Evolutionary conservation across 2,888 invertebrate species (phyloP), one percentile per base, ranked within the genome.

Genomic region (Athalia circularis): DNA sequence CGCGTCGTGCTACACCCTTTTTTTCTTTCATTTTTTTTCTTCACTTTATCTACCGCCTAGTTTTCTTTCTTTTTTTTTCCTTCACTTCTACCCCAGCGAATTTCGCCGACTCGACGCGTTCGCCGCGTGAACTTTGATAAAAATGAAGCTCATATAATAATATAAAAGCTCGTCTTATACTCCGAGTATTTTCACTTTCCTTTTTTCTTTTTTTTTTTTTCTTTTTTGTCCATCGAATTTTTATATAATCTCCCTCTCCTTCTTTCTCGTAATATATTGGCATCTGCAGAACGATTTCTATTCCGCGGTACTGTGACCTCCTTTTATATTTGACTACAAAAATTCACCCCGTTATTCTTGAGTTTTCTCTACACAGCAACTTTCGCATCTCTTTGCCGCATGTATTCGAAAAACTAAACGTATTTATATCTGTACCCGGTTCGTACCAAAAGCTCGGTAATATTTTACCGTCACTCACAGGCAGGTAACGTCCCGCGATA

Each of bases 401-500:
- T 57, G 57, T 9, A 45, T 59, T 57, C 11, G 29, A 6, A 57
- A 57, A 70, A 9, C 8, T 70, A 70, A 57, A 70, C 59, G 59
- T 59, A 72, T 59, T 59, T 72, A 72, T 59, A 59, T 52, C 57
- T 47, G 59, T 52, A 72, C 13, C 47, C 48, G 48, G 65, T 65
- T 65, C 47, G 13, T n/a, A 54, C 64, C 6, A 13, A 29, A 68
- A 52, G 52, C 54, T 54, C 54, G n/a, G 47, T 54, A 68, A 72
- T 72, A 72, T 59, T 72, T 72, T 59, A 72, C 57, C 72, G 72
- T 72, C 72, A 29, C 29, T 29, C 29, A 72, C 57, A 47, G n/a
- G 57, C 72, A 72, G 72, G 72, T 59, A 59, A 72, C 59, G 72
- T 72, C 72, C 72, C 72, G 45, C 29, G 59, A 72, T 59, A 45